Conservation (phyloP, 2,888 invertebrate species). For the Pseudeuparius sepicola region DNA sequence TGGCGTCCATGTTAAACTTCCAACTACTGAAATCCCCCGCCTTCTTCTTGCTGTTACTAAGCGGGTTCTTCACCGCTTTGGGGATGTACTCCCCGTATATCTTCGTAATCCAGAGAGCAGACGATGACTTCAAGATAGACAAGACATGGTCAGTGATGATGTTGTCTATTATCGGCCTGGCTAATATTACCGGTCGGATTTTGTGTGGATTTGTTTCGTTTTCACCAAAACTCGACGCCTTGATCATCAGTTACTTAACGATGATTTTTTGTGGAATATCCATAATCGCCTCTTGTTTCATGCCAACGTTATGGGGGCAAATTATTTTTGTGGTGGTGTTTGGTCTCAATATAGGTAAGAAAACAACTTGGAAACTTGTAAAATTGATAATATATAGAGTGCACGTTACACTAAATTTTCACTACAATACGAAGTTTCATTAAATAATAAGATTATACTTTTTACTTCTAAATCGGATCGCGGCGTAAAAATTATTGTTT, state of each 20-base stretch:
- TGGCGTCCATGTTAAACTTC: conserved; percentile 34
- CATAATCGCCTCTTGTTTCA: conserved; percentile 43
- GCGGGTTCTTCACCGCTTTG: conserved; percentile 59
- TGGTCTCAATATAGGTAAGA: conserved; percentile 58
- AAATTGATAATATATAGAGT: no score
- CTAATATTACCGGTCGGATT: conserved; percentile 60
- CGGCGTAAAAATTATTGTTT: no score
- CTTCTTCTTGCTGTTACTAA: conserved; percentile 29
- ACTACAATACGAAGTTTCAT: no score
- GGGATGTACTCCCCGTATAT: conserved; percentile 74
- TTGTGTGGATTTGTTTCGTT: conserved; percentile 52
- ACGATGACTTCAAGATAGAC: conserved; percentile 27
- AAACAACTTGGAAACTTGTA: no score
- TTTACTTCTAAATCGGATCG: no score
- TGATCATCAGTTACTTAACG: conserved; percentile 56
- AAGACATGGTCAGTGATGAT: no score
- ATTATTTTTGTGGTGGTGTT: conserved; percentile 51
- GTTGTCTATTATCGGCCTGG: conserved; percentile 60
- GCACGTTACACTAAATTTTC: no score
- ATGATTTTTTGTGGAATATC: conserved; percentile 53
- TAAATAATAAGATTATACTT: no score
- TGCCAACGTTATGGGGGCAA: conserved; percentile 41
- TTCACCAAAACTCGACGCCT: conserved; percentile 50
- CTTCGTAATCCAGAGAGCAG: conserved; percentile 49
- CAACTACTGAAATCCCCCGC: conserved; percentile 28